Conservation (phyloP, 2,888 invertebrate genomes). For the Eilema griseolum region DNA sequence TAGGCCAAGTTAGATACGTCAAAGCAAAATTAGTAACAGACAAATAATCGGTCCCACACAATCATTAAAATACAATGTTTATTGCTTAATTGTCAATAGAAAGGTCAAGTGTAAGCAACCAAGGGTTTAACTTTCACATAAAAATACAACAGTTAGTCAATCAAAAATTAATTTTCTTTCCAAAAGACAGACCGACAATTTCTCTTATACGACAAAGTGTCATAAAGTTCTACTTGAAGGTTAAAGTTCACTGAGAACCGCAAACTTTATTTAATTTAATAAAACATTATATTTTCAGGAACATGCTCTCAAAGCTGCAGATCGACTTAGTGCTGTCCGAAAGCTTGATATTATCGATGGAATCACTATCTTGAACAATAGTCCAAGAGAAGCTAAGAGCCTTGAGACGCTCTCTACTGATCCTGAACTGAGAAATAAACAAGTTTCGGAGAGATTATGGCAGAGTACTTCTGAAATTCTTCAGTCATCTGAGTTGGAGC, state of each 20-base stretch:
- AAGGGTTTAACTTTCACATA: conserved; percentile 25
- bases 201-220: conserved; percentile 3
- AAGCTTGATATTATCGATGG: conserved; percentile 74
- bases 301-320: conserved; percentile 75
- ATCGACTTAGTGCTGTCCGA: conserved; percentile 70
- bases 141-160: conserved; percentile 20
- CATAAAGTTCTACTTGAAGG: background rate
- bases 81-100: conserved; percentile 37
- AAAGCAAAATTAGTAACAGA: conserved; percentile 33
- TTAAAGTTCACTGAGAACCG: background rate
- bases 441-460: conserved; percentile 75
- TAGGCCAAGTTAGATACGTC: conserved; percentile 37
- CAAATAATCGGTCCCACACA: conserved; percentile 29
- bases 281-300: conserved; percentile 63
- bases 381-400: conserved; percentile 70
- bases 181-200: background rate
- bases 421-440: conserved; percentile 66
- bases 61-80: conserved; percentile 29
- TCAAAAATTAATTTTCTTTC: conserved; percentile 19
- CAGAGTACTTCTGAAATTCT: conserved; percentile 70
- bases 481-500: conserved; percentile 72
- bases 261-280: background rate
- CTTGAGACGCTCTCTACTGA: conserved; percentile 72
- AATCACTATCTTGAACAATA: conserved; percentile 73
- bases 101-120: conserved; percentile 34